Base-by-base conservation (phyloP, 2,888 invertebrate genomes). In the Sisyra nigra region DNA sequence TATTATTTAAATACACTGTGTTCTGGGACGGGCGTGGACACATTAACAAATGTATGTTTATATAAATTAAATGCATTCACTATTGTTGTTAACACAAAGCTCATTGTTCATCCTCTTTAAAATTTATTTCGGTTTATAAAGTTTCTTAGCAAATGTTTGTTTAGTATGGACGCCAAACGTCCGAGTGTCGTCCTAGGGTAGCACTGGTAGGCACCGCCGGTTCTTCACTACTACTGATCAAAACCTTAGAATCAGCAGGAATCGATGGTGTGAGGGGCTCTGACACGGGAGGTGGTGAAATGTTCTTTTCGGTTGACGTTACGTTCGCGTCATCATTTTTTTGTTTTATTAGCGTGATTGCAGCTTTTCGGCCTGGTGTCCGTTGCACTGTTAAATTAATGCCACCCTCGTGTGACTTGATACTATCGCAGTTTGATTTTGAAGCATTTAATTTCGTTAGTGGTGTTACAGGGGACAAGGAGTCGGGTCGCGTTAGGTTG, bases 151-250 rank as follows among this genome's bases (percentile, higher is more conserved):
- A 38, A 10, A 17, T 18, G n/a, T 17, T 10, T 4, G n/a, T 38
- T 58, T 57, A 83, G 61, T 83, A 83, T 11, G 83, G 83, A 55
- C 83, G 72, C 83, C 83, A 83, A 45, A 83, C 82, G 55, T 82
- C 81, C n/a, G 76, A 69, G 44, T 76, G 56, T 60, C 68, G 55
- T 57, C 66, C 51, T 5, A 24, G 24, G 7, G 24, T 24, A 24
- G 24, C 24, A 24, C 24, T 24, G 24, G 24, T 24, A 7, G 24
- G 24, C 24, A 24, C 24, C 24, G 24, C 24, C 24, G 24, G 5
- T 24, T 24, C 24, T 24, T 24, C 24, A 7, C 24, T 5, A 56
- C 59, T 51, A 39, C 61, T 59, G 42, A 62, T 62, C 44, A 64
- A 65, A 44, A 64, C 61, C 41, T 62, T 65, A 42, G 55, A 51